Evolutionary conservation across 2,888 invertebrate species (phyloP), one percentile per base, ranked within the genome.

Genomic region (Chirona hameri): DNA sequence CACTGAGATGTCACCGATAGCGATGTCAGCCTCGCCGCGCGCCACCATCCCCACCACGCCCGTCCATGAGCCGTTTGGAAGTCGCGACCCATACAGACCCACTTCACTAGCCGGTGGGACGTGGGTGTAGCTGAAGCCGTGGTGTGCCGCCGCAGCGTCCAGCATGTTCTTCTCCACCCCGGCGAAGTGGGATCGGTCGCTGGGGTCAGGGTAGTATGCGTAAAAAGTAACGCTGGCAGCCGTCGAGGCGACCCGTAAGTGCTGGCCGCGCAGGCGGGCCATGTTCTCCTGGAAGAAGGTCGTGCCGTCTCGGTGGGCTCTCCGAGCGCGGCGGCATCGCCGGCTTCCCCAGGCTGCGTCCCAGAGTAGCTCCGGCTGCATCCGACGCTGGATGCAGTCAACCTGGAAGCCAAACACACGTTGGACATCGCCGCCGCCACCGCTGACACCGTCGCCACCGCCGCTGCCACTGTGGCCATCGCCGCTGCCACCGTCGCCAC

Each of bases 1-100:
- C 76, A 76, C 76, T 12, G 76, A 76, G 18, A 76, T 76, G 76
- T 76, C 76, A 21, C 76, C 76, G 76, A 76, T 29, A 39, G 76
- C 76, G 5, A 76, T 4, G 76, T 76, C 76, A 5, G 76, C 76
- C 39, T 76, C 76, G 3, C 76, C 76, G 21, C 76, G 31, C 21
- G 29, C 76, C 5, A 76, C 29, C 76, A 76, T 76, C 1, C 76
- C 76, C 31, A 76, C 18, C 7, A 76, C 76, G 4, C 76, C 76
- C 9, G 76, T 39, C 76, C 76, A 76, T 1, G 76, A 76, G 24
- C 76, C 76, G 39, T 76, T 76, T 5, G 4, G 21, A 31, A 76
- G 76, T 21, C 76, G 31, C 21, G 39, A 14, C 21, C 76, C 76
- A 24, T 31, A 76, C 21, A 76, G 9, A 14, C 76, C 76, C 31